A percentile compares a stretch with the other conserved stretches of the same genome.
These are phyloP conservation scores for Bucorvus abyssinicus DNA, from an alignment of 2,797 vertebrate genomes.

Conservation along the genomic window DNA sequence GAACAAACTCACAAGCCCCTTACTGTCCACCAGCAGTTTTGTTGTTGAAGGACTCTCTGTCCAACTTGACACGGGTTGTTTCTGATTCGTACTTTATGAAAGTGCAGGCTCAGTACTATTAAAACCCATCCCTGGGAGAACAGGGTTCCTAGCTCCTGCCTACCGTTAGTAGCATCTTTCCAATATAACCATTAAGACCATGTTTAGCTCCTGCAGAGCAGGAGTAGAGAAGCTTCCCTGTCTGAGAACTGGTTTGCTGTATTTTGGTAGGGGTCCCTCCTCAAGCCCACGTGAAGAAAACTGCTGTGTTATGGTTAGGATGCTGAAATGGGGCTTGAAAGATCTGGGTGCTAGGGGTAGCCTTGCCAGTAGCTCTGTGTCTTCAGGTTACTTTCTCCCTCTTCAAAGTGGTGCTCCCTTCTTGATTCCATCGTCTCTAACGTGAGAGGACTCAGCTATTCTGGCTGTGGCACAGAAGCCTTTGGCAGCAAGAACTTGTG, in stretches of 20 bases:
- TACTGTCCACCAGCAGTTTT: neutral
- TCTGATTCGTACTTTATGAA: neutral
- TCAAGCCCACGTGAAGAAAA: neutral
- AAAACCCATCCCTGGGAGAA: neutral
- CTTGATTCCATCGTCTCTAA: neutral
- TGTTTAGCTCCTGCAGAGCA: neutral
- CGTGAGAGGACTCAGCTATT: neutral
- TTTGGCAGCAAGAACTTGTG: neutral
- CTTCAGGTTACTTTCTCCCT: neutral
- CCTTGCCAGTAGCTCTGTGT: neutral
- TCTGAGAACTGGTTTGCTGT: neutral
- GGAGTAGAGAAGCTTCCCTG: neutral
- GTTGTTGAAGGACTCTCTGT: neutral
- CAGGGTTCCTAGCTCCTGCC: neutral
- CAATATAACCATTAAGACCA: neutral
- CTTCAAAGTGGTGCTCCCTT: neutral
- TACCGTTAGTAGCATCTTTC: neutral
- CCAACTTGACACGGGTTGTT: neutral
- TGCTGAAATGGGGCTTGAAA: neutral
- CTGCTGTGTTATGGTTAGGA: neutral
- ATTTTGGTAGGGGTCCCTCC: neutral
- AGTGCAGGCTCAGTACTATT: neutral
- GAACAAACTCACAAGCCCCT: neutral
- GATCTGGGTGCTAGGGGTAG: neutral
- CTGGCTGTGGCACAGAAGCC: neutral